A percentile compares a stretch with the other conserved stretches of the same genome.
Conservation (phyloP, 2,888 invertebrate species). For the Caradrina clavipalpis region DNA sequence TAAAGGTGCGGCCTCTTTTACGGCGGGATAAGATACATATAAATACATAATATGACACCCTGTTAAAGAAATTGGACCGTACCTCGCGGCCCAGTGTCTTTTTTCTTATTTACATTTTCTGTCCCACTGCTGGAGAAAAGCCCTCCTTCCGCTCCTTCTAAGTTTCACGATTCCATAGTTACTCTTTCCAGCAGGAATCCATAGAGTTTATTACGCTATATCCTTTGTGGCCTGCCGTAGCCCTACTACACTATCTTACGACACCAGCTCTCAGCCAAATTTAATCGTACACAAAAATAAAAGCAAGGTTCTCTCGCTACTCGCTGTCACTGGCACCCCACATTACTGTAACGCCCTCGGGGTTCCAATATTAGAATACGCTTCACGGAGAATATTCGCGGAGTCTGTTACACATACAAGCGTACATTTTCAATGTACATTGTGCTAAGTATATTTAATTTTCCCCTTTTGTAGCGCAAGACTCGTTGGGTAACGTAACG, state of each 20-base stretch:
- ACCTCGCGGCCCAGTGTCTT: no score
- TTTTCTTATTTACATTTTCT: no score
- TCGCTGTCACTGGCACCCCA: slow-evolving; percentile 25
- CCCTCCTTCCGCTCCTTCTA: no score
- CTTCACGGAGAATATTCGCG: slow-evolving; percentile 60
- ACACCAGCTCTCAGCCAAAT: no score
- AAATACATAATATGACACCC: no score
- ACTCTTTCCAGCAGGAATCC: no score
- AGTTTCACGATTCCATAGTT: no score
- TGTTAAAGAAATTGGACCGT: not conserved
- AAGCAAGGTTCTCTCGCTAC: not conserved
- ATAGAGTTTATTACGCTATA: no score
- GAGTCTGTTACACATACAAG: slow-evolving; percentile 38
- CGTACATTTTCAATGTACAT: slow-evolving; percentile 34
- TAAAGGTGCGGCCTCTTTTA: slow-evolving; percentile 17
- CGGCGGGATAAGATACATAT: slow-evolving; percentile 1
- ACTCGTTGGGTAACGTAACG: slow-evolving; percentile 1
- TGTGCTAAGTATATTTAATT: slow-evolving; percentile 44
- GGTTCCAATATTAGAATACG: slow-evolving; percentile 68
- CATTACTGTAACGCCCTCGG: slow-evolving; percentile 30
- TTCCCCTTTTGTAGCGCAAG: slow-evolving; percentile 7
- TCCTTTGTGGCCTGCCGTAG: no score
- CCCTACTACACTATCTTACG: no score
- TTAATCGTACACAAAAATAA: not conserved
- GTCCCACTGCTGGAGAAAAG: no score